phyloP scores from a whole-genome alignment of 2,797 vertebrate species.

The Gila robusta region DNA sequence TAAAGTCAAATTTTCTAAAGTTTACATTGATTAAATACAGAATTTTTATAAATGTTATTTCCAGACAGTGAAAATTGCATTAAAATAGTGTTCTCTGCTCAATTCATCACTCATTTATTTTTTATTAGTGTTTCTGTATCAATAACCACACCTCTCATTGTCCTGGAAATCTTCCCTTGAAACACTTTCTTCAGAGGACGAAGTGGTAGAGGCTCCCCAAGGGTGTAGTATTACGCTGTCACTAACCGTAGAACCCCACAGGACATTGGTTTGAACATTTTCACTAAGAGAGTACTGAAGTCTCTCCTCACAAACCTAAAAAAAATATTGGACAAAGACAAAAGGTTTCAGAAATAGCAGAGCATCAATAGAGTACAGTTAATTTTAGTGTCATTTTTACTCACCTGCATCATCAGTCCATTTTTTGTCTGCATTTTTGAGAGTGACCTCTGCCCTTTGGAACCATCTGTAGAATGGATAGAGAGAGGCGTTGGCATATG shows the following conservation, averaged over 20 bases:
- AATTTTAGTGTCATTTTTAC: not conserved
- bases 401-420: conserved; percentile 89
- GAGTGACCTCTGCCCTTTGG: conserved; percentile 77
- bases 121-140: not conserved
- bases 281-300: conserved; percentile 90
- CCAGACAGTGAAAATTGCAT: not conserved
- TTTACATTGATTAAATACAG: not conserved
- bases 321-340: not conserved
- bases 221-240: conserved; percentile 75
- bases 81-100: not conserved
- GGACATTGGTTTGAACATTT: conserved; percentile 90
- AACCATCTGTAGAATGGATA: conserved; percentile 65
- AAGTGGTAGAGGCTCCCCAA: conserved; percentile 73
- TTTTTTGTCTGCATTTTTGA: conserved; percentile 82
- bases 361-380: not conserved
- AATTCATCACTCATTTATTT: not conserved
- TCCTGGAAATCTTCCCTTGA: conserved; percentile 66
- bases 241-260: conserved; percentile 80
- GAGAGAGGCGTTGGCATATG: conserved; percentile 58
- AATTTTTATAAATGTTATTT: not conserved
- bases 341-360: conserved; percentile 15
- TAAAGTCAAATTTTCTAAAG: not conserved
- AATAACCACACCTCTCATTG: conserved; percentile 69
- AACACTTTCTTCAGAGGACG: conserved; percentile 55
- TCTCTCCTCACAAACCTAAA: conserved; percentile 90